Evolutionary conservation across 1,140 invertebrate genomes (phyloP), one percentile per base, ranked within the genome.

Genomic region (Drosophila prosaltans): DNA sequence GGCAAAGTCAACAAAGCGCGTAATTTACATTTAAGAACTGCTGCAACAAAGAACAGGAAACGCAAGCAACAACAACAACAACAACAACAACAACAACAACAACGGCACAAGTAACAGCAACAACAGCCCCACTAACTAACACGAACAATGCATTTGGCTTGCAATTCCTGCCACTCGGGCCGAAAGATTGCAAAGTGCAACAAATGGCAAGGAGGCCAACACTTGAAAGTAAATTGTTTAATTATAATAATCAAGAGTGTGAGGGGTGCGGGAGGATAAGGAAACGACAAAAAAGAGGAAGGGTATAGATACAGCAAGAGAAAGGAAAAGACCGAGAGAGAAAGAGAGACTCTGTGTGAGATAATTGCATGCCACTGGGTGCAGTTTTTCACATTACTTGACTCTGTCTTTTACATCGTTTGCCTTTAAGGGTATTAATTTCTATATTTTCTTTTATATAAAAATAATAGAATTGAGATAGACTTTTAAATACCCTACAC

Each of bases 1-100:
- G 71, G 78, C 58, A 85, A 79, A 86, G 82, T 88, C 82, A 86
- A 85, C 82, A 82, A 82, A 85, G 82, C 82, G 82, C 82, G 83
- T 88, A 85, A 85, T 85, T 85, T 85, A 85, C 82, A 84, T 85
- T 85, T 84, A 85, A 85, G 83, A 85, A 88, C 59, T 81, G 71
- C 82, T 68, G 82, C 81, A 85, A 85, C 80, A 85, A 85, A 86
- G 81, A 86, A 75, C 81, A 74, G 82, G 82, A 84, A 86, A 74
- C 69, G 16, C 16, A 16, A 73, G 74, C 69, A 85, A 62, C 78
- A 71, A 40, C 62, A 69, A 1, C 40, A 74, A 61, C 55, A 67
- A 28, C 55, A 66, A 55, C 55, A 73, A 41, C 16, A 69, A 1
- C 40, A 74, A 61, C 55, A 67, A 28, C 55, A 66, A 55, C 55